Conservation (phyloP, 2,888 invertebrate species). For the Tortrix viridana region DNA sequence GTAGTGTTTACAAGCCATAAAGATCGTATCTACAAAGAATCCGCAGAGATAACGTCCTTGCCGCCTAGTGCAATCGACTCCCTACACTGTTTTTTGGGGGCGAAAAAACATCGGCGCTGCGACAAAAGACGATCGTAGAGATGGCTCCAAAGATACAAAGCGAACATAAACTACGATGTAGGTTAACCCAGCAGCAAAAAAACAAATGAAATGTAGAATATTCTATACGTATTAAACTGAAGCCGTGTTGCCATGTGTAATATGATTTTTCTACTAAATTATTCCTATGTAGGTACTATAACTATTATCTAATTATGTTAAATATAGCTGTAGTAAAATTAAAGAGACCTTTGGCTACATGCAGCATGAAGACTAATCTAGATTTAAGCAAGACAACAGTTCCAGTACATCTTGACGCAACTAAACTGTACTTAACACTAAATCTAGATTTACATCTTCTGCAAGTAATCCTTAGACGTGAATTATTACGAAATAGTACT, state of each 20-base stretch:
- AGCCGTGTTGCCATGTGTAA: background rate
- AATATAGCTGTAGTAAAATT: no score
- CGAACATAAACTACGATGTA: conserved; percentile 74
- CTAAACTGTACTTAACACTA: no score
- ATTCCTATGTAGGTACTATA: no score
- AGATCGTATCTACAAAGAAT: conserved; percentile 76
- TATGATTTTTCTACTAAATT: background rate
- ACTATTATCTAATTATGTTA: no score
- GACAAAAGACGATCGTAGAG: conserved; percentile 72
- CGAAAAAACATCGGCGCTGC: conserved; percentile 68
- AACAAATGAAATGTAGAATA: conserved; percentile 28
- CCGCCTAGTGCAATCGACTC: conserved; percentile 58
- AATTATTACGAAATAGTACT: no score
- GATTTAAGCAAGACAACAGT: no score
- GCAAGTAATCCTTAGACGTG: no score
- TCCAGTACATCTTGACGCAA: no score
- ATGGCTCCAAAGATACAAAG: conserved; percentile 66
- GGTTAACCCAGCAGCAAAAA: conserved; percentile 51
- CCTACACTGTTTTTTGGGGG: conserved; percentile 65
- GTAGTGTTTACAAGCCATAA: conserved; percentile 62
- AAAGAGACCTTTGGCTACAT: no score
- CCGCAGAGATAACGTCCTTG: conserved; percentile 65
- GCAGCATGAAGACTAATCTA: no score
- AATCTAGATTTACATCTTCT: no score
- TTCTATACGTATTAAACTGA: conserved; percentile 19